Evolutionary conservation across 1,140 invertebrate genomes (phyloP), one percentile per base, ranked within the genome.

Genomic region (Homalodisca vitripennis): DNA sequence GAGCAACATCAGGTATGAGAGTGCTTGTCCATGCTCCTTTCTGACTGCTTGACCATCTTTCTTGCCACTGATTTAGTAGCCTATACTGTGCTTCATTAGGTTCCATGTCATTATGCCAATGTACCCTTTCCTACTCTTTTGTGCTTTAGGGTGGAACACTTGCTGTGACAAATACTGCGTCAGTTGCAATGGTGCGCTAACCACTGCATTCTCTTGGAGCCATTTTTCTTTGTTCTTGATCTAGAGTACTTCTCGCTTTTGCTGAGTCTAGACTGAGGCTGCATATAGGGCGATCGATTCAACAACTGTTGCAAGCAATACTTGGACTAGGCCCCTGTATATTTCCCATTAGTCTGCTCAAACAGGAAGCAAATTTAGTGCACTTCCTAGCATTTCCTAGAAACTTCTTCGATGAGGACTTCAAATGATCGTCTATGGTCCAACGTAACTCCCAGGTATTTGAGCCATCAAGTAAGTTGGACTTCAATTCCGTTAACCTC

Each of bases 1-100:
- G 20, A 1, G 65, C 53, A 3, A 75, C 48, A 10, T 68, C 6
- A 1, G 65, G 70, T 0, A 75, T 76, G 0, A 75, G 57, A 13
- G 64, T 67, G 27, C 70, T 66, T 3, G 72, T 74, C 71, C 73
- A 75, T 26, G 48, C 30, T 26, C 68, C 72, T 14, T 66, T 71
- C 14, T 12, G n/a, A 0, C 67, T 63, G 17, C 29, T n/a, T n/a
- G 70, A 63, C 71, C 73, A 74, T 27, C 0, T 22, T n/a, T 55
- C 14, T n/a, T 71, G 48, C 71, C 72, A 74, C 27, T 67, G 24
- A 1, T 53, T 48, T 31, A 64, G 27, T n/a, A 34, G 12, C 20
- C 41, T 32, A 17, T 63, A 60, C 48, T 69, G 46, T 55, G 51
- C 51, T 22, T 55, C 10, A 13, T 6, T 17, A 6, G 17, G 6